These are phyloP conservation scores for Carassius carassius DNA, from an alignment of 2,113 vertebrate genomes.

Conservation along the genomic window DNA sequence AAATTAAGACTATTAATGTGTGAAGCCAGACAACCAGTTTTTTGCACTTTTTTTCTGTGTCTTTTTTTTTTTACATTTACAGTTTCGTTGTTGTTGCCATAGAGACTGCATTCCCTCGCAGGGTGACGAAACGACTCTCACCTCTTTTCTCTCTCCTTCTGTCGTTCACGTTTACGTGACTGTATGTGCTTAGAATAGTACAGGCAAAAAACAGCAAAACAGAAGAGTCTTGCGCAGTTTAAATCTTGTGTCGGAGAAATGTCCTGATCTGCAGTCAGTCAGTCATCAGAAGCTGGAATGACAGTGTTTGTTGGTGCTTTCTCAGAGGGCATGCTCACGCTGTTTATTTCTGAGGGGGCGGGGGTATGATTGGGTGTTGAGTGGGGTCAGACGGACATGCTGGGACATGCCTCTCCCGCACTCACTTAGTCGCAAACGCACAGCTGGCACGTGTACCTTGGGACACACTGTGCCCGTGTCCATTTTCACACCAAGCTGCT, in stretches of 20 bases:
- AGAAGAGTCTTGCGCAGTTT: constrained; percentile 11
- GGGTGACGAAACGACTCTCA: constrained; percentile 46
- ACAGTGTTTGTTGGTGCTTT: constrained; percentile 9
- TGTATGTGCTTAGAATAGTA: constrained; percentile 46
- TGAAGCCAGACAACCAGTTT: constrained; percentile 52
- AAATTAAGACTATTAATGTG: constrained; percentile 72
- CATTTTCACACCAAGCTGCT: constrained; percentile 74
- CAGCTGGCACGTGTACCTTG: constrained; percentile 75
- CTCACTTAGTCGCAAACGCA: constrained; percentile 50
- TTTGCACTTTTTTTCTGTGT: not conserved
- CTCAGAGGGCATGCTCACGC: constrained; percentile 19
- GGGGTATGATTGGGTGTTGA: constrained; percentile 21
- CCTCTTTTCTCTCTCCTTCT: constrained; percentile 36
- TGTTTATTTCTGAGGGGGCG: constrained; percentile 29
- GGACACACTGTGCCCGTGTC: constrained; percentile 70
- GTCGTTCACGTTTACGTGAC: constrained; percentile 47
- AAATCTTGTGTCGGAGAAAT: not conserved
- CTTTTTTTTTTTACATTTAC: constrained; percentile 13
- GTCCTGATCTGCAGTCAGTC: not conserved
- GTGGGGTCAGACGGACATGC: constrained; percentile 44
- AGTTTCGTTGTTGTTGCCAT: constrained; percentile 59
- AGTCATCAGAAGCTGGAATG: not conserved
- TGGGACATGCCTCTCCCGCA: constrained; percentile 42
- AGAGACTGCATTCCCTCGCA: constrained; percentile 62
- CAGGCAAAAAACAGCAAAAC: constrained; percentile 22